A percentile compares a stretch with the other conserved stretches of the same genome.
phyloP scores from a whole-genome alignment of 1,140 invertebrate genomes.

The Drosophila ficusphila region DNA sequence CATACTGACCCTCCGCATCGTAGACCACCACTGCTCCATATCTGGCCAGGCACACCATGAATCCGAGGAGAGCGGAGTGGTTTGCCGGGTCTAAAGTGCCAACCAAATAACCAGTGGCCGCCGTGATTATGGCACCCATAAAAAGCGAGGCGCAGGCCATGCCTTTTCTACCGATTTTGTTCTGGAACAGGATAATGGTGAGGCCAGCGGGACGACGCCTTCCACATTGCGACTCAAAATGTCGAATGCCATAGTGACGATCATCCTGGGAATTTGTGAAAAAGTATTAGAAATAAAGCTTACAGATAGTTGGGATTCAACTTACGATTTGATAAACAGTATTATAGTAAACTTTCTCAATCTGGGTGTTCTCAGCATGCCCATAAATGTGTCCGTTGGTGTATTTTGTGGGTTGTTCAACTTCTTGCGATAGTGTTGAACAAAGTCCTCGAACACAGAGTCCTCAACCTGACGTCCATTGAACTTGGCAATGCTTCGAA shows the following conservation, averaged over 20 bases:
- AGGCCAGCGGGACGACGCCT: constrained; percentile 86
- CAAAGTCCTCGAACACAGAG: constrained; percentile 83
- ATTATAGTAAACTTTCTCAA: constrained; percentile 86
- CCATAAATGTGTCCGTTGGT: constrained; percentile 79
- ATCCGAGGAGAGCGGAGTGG: constrained; percentile 55
- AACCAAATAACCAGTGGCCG: constrained; percentile 71
- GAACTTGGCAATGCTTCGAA: constrained; percentile 85
- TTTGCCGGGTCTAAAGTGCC: constrained; percentile 65
- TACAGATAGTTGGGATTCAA: constrained; percentile 6
- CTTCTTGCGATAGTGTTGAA: constrained; percentile 63
- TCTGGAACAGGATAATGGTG: constrained; percentile 85
- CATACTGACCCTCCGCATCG: constrained; percentile 87
- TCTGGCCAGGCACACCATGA: constrained; percentile 85
- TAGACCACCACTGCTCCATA: constrained; percentile 87
- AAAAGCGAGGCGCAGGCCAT: constrained; percentile 85
- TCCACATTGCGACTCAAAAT: constrained; percentile 87
- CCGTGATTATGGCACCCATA: constrained; percentile 85
- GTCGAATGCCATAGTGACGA: constrained; percentile 87
- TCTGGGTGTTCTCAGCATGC: constrained; percentile 85
- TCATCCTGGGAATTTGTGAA: constrained; percentile 84
- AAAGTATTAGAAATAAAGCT: too few species aligned
- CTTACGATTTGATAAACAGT: constrained; percentile 87
- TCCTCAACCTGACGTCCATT: constrained; percentile 85
- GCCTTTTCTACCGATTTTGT: constrained; percentile 86
- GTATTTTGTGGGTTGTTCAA: constrained; percentile 33